Evolutionary conservation across 2,113 vertebrate species (phyloP).

Genomic region (Corythornis cristatus): DNA sequence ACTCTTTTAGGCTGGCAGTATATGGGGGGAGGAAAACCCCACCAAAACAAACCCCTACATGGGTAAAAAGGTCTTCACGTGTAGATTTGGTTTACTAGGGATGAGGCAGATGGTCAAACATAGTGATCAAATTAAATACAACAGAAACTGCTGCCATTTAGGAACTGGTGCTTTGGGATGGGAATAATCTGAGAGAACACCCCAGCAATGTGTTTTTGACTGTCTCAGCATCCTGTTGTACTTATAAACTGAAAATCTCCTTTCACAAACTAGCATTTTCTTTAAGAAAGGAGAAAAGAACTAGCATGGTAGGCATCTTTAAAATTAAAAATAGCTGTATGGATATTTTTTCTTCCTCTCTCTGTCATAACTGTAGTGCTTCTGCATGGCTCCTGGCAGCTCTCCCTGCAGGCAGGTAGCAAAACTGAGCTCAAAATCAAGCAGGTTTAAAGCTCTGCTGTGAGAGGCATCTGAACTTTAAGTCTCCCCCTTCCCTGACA

Average conservation of each 20-base stretch:
- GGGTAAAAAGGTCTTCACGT: background rate
- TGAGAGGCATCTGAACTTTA: background rate
- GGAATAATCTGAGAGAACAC: background rate
- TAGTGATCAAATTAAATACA: background rate
- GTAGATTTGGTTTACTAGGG: background rate
- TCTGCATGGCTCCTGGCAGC: background rate
- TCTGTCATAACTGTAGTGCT: background rate
- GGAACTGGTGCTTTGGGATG: background rate
- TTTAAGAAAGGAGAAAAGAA: background rate
- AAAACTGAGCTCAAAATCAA: background rate
- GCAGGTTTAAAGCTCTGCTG: background rate
- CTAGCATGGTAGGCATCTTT: background rate
- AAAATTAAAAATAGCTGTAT: background rate
- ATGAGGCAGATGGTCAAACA: background rate
- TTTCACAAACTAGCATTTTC: background rate
- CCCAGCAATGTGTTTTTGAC: background rate
- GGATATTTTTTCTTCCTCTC: background rate
- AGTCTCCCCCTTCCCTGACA: fast-evolving
- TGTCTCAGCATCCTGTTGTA: background rate
- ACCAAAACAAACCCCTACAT: background rate
- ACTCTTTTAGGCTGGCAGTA: background rate
- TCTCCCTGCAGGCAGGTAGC: background rate
- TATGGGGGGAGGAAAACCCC: fast-evolving
- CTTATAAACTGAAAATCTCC: background rate
- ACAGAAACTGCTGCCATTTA: background rate